Conservation (phyloP, 2,113 vertebrate genomes). For the Dicrurus megarhynchus region DNA sequence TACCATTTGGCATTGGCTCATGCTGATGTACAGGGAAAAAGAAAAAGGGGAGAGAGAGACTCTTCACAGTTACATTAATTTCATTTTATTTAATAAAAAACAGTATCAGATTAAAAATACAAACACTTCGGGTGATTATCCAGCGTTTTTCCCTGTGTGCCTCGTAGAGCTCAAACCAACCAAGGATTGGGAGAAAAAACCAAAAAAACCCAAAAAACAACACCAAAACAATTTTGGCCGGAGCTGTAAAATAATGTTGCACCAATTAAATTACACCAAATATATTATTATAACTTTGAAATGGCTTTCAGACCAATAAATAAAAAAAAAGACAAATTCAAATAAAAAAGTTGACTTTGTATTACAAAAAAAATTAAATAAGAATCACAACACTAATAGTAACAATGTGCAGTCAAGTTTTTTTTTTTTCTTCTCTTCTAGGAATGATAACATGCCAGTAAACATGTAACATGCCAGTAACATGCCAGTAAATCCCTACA, state of each 20-base stretch:
- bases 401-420: slow-evolving; percentile 98
- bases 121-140: slow-evolving; percentile 78
- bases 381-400: slow-evolving; percentile 89
- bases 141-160: slow-evolving; percentile 70
- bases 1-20: neutral
- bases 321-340: slow-evolving; percentile 84
- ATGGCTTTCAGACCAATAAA: slow-evolving; percentile 99
- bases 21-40: neutral
- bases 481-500: slow-evolving; percentile 86
- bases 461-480: slow-evolving; percentile 84
- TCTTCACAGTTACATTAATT: slow-evolving; percentile 59
- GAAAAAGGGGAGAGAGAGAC: neutral
- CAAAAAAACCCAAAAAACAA: neutral
- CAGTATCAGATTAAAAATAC: slow-evolving; percentile 78
- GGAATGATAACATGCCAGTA: slow-evolving; percentile 83
- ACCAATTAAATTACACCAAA: slow-evolving; percentile 88
- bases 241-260: slow-evolving; percentile 76
- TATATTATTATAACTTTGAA: slow-evolving; percentile 89
- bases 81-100: slow-evolving; percentile 80
- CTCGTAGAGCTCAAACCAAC: slow-evolving; percentile 70
- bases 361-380: slow-evolving; percentile 84
- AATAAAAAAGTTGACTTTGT: slow-evolving; percentile 87
- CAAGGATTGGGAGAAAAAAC: slow-evolving; percentile 64
- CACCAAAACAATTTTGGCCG: slow-evolving; percentile 70
- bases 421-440: slow-evolving; percentile 71